Percentiles rank a stretch among this genome's conserved stretches.
These are phyloP conservation scores for Pangasianodon hypophthalmus DNA, from an alignment of 2,113 vertebrate genomes.

Conservation along the genomic window DNA sequence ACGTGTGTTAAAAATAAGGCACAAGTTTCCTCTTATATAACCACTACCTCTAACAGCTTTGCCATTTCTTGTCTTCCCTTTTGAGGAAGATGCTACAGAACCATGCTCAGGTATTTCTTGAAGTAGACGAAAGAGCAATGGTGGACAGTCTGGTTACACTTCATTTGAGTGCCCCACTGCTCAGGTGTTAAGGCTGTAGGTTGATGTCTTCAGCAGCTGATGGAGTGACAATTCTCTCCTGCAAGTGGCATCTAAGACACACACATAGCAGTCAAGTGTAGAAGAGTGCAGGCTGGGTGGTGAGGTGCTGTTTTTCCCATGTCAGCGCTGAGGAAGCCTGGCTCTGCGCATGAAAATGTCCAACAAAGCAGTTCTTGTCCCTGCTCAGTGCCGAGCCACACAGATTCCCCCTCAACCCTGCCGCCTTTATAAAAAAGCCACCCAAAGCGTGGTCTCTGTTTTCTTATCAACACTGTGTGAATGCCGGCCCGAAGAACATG, in stretches of 20 bases:
- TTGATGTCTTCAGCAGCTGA: background rate
- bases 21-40: constrained; percentile 68
- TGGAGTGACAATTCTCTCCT: constrained; percentile 4
- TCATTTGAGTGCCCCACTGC: constrained; percentile 8
- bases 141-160: background rate
- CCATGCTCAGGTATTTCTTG: background rate
- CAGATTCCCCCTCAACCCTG: constrained; percentile 57
- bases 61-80: constrained; percentile 13
- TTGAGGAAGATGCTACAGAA: constrained; percentile 22
- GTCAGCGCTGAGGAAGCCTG: constrained; percentile 56
- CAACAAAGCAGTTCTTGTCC: constrained; percentile 70
- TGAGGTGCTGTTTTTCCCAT: constrained; percentile 53
- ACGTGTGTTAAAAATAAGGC: constrained; percentile 75
- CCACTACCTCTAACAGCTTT: constrained; percentile 62
- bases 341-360: constrained; percentile 37
- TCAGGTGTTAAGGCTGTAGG: constrained; percentile 18
- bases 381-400: constrained; percentile 60
- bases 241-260: constrained; percentile 51
- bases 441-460: constrained; percentile 26
- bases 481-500: constrained; percentile 8
- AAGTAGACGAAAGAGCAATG: background rate
- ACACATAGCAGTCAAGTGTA: constrained; percentile 10
- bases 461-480: constrained; percentile 14
- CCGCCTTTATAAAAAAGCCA: constrained; percentile 62
- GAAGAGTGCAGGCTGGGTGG: constrained; percentile 47